These are phyloP conservation scores for Alces alces DNA, from an alignment of 2,113 vertebrate genomes.

Conservation along the genomic window DNA sequence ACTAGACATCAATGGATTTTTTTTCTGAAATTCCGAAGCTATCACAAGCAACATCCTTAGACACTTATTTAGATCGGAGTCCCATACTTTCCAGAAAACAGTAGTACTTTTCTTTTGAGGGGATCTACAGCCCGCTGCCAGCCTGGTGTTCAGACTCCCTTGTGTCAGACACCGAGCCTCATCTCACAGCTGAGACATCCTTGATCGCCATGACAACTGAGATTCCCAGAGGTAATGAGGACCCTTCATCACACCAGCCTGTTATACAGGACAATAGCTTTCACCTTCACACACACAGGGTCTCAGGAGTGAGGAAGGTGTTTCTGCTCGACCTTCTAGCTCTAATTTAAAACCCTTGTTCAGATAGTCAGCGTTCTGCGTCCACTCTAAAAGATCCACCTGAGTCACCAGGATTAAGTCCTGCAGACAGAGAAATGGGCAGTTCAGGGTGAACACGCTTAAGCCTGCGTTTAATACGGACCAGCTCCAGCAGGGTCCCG, in stretches of 20 bases:
- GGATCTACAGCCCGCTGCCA: neutral
- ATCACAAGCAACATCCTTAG: neutral
- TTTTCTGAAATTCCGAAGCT: neutral
- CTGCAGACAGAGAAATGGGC: accelerated
- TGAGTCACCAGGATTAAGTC: neutral
- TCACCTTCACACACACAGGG: neutral
- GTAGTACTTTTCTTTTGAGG: neutral
- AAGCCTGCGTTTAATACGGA: accelerated
- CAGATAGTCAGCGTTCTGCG: accelerated
- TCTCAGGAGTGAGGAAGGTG: neutral
- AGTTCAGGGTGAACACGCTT: accelerated
- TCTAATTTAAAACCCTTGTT: neutral
- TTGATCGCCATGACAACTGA: neutral
- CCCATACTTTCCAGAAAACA: neutral
- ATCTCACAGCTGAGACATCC: accelerated
- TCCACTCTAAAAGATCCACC: neutral
- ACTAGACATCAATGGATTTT: neutral
- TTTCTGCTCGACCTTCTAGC: neutral
- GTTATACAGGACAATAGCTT: neutral
- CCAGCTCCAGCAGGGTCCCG: accelerated
- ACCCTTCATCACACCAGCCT: accelerated
- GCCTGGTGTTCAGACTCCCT: neutral
- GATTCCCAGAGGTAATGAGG: accelerated
- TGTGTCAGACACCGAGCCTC: neutral
- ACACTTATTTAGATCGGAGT: neutral